phyloP scores from a whole-genome alignment of 2,113 vertebrate species.

The Amblyornis subalaris region DNA sequence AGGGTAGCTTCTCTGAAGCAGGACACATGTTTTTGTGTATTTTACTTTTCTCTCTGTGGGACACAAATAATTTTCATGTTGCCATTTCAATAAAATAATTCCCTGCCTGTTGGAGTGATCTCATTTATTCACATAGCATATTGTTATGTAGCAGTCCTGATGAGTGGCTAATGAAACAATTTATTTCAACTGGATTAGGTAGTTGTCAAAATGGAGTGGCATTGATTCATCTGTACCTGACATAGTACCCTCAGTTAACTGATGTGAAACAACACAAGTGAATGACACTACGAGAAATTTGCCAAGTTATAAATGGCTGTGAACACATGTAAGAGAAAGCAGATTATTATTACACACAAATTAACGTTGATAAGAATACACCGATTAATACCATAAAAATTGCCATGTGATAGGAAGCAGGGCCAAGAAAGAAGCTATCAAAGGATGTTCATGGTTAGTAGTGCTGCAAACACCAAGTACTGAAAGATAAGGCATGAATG shows the following conservation, averaged over 20 bases:
- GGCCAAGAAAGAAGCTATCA: conserved; percentile 35
- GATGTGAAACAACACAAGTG: conserved; percentile 30
- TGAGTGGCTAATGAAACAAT: conserved; percentile 47
- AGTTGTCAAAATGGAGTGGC: conserved; percentile 48
- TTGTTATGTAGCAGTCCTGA: conserved; percentile 25
- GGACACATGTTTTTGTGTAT: neutral
- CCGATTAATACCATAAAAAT: conserved; percentile 1
- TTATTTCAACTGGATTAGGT: neutral
- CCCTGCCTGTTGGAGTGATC: neutral
- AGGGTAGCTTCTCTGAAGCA: neutral
- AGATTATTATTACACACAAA: conserved; percentile 12
- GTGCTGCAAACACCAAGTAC: neutral
- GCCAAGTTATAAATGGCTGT: conserved; percentile 2
- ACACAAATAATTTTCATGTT: conserved; percentile 55
- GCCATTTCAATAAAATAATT: conserved; percentile 33
- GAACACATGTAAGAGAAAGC: neutral
- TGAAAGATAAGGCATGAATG: neutral
- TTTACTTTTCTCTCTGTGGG: conserved; percentile 8
- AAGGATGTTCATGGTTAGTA: neutral
- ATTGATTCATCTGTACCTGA: neutral
- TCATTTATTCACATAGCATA: neutral
- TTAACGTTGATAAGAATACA: neutral
- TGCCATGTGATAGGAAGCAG: neutral
- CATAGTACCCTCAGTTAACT: conserved; percentile 30
- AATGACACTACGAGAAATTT: conserved; percentile 11